Evolutionary conservation across 2,113 vertebrate species (phyloP).

Genomic region (Brachyhypopomus occidentalis): DNA sequence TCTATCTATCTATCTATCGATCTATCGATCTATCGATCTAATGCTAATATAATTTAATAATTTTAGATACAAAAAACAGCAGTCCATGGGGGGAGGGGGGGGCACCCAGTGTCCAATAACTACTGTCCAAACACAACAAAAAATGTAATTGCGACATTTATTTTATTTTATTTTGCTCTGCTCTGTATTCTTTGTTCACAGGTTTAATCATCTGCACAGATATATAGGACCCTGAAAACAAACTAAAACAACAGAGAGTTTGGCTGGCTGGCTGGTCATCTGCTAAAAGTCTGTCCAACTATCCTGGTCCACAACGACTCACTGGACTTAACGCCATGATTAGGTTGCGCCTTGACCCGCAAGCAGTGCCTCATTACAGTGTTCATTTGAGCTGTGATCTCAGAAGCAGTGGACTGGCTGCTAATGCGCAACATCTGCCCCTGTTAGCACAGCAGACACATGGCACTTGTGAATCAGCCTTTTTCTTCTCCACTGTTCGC

Average conservation of each 20-base stretch:
- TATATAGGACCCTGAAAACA: neutral
- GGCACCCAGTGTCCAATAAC: too few relatives aligned
- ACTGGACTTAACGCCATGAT: constrained; percentile 71
- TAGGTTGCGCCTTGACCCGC: constrained; percentile 72
- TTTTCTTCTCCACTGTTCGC: constrained; percentile 44
- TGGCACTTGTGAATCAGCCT: constrained; percentile 61
- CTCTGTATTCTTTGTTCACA: neutral
- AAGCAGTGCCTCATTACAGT: constrained; percentile 72
- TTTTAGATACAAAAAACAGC: too few relatives aligned
- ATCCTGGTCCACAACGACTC: constrained; percentile 52
- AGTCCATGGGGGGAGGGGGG: too few relatives aligned
- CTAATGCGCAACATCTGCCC: constrained; percentile 75
- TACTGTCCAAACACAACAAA: too few relatives aligned
- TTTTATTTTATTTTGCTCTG: neutral
- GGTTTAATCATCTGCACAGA: too few relatives aligned
- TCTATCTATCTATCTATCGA: too few relatives aligned
- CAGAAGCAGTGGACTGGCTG: constrained; percentile 71
- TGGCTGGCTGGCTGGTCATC: constrained; percentile 60
- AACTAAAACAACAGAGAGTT: neutral
- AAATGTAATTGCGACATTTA: neutral
- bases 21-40: too few relatives aligned
- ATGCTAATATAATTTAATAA: too few relatives aligned
- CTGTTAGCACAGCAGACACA: constrained; percentile 65
- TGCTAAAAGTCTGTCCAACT: constrained; percentile 55
- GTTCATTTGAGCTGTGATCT: constrained; percentile 73